Base-by-base conservation (phyloP, 1,140 invertebrate genomes). In the Heliconius eleuchia region DNA sequence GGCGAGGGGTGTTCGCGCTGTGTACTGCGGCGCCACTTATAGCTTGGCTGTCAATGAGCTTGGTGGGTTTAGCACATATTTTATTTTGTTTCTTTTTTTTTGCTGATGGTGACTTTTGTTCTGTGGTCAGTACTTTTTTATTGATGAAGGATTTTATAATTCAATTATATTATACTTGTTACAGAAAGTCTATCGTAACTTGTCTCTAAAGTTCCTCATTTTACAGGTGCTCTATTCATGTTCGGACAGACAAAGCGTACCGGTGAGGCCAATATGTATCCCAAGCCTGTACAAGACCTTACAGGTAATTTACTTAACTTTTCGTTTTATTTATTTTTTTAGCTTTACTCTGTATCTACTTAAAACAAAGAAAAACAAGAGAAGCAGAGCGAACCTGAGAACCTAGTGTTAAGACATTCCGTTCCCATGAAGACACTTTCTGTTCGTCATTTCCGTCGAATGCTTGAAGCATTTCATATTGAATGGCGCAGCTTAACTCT, bases 251-350 rank as follows among this genome's bases (percentile, higher is more conserved):
- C 97, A 0, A 99, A 99, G 90, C 96, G 98, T 42, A 97, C 97
- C 2, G 98, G 98, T 0, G 98, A 99, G 89, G 98, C 98, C 1
- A 98, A 98, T 84, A 99, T 99, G 98, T 99, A 99, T 91, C 98
- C 98, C 0, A 99, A 99, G 92, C 98, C 98, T 7, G 97, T 99
- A 3, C 98, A 98, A 85, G 98, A 99, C 95, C 94, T 99, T 2
- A 96, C 96, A 83, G 98, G 95, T 95, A 83, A 84, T 5, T 37
- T 27, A 4, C 27, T 23, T 30, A 4, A 5, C 23, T 30, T 8
- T 11, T 60, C 8, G n/a, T 57, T 60, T 57, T 9, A 57, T 18
- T 18, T 16, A 18, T 11, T 3, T 42, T 46, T 16, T 46, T 16
- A 16, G 16, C 13, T 46, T 46, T 46, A 46, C 13, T 0, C 13